A percentile compares a stretch with the other conserved stretches of the same genome.
These are phyloP conservation scores for Pedionomus torquatus DNA, from an alignment of 2,113 vertebrate genomes.

Conservation along the genomic window DNA sequence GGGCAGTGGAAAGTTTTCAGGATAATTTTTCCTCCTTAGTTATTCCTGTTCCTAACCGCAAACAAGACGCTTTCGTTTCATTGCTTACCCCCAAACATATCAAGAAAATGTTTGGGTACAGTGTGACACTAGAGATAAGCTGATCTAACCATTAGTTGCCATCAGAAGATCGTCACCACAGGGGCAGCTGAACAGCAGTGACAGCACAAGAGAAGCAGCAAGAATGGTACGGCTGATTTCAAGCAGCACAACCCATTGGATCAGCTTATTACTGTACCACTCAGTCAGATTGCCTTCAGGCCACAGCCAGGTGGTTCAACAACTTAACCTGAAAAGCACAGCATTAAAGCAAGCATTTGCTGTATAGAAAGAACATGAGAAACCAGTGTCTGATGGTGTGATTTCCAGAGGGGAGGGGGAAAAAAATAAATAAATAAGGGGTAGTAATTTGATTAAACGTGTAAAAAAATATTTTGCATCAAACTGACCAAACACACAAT, in stretches of 20 bases:
- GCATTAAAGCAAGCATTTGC: not conserved
- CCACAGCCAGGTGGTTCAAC: not conserved
- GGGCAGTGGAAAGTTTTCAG: not conserved
- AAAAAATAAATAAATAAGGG: not conserved
- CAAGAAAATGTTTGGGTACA: not conserved
- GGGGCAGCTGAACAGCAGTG: not conserved
- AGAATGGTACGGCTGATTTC: not conserved
- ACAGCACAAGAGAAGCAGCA: constrained; percentile 1
- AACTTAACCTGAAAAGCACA: constrained; percentile 3
- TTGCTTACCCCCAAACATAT: not conserved
- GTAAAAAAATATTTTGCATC: not conserved
- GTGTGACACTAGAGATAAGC: not conserved
- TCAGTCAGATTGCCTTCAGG: constrained; percentile 16
- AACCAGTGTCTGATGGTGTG: not conserved
- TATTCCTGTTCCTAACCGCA: not conserved
- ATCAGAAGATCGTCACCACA: not conserved
- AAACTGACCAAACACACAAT: not conserved
- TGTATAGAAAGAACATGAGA: not conserved
- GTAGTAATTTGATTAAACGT: not conserved
- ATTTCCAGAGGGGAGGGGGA: not conserved
- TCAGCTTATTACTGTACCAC: not conserved
- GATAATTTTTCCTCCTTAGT: not conserved
- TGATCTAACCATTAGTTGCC: not conserved
- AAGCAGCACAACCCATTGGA: constrained; percentile 11
- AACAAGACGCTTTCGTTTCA: not conserved